These are phyloP conservation scores for Ctena decussata DNA, from an alignment of 2,888 invertebrate species.

Conservation along the genomic window DNA sequence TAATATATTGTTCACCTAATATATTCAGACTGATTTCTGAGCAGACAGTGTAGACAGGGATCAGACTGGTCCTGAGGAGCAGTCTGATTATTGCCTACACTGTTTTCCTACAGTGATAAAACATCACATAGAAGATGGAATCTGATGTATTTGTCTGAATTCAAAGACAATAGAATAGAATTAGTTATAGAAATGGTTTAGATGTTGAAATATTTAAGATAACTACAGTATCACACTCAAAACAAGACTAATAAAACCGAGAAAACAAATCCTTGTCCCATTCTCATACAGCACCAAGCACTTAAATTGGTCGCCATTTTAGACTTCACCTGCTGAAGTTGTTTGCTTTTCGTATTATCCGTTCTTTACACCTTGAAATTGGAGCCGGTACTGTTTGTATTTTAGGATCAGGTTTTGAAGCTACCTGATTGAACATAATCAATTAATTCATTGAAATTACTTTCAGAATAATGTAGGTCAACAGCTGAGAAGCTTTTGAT, in stretches of 20 bases:
- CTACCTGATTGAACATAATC: slow-evolving; percentile 12
- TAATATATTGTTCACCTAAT: too few species aligned
- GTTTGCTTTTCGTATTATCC: not conserved
- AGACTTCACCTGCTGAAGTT: not conserved
- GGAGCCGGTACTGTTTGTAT: not conserved
- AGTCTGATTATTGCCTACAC: too few species aligned
- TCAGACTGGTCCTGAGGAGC: too few species aligned
- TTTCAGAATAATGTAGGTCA: not conserved
- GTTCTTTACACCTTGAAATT: not conserved
- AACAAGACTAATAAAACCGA: not conserved
- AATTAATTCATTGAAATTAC: not conserved
- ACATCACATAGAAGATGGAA: too few species aligned
- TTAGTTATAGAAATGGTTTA: too few species aligned
- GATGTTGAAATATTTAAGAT: too few species aligned
- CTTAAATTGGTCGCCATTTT: not conserved
- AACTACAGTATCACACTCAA: not conserved
- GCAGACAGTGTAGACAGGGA: too few species aligned
- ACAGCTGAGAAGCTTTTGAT: not conserved
- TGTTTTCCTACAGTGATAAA: too few species aligned
- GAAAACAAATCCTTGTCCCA: not conserved
- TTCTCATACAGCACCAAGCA: not conserved
- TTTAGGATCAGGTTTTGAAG: slow-evolving; percentile 4
- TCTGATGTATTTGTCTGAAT: too few species aligned
- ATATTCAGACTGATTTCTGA: too few species aligned
- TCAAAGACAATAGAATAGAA: too few species aligned